phyloP scores from a whole-genome alignment of 2,797 vertebrate species.

The Podargus strigoides region DNA sequence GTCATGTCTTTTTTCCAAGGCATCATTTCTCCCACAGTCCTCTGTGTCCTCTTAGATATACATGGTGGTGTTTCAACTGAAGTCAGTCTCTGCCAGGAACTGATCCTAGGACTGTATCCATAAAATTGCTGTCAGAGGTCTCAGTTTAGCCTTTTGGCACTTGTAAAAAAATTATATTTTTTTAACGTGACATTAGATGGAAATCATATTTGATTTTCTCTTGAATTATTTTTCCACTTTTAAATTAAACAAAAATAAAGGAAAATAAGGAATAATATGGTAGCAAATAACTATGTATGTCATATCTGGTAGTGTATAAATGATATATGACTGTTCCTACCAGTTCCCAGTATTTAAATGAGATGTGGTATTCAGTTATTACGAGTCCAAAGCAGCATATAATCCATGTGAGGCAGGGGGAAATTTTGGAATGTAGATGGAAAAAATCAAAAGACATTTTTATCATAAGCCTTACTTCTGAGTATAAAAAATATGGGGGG shows the following conservation, averaged over 20 bases:
- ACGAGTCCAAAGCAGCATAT: neutral
- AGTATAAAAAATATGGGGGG: neutral
- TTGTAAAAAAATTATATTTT: neutral
- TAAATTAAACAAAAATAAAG: neutral
- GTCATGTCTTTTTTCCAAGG: neutral
- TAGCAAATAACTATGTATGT: neutral
- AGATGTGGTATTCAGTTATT: neutral
- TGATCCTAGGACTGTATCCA: neutral
- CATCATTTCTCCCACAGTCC: neutral
- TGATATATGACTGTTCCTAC: neutral
- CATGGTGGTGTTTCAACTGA: neutral
- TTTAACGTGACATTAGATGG: neutral
- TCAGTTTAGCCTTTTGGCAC: neutral
- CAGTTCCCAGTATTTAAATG: neutral
- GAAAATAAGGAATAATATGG: accelerated
- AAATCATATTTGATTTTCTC: neutral
- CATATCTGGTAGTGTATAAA: neutral
- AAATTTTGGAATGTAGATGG: neutral
- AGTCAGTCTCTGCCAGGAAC: neutral
- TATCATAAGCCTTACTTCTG: neutral
- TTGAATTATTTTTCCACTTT: neutral
- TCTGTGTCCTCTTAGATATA: neutral
- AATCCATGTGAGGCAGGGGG: neutral
- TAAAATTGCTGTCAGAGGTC: neutral
- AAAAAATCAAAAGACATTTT: neutral